Evolutionary conservation across 2,797 vertebrate species (phyloP), one percentile per base, ranked within the genome.

Genomic region (Hoplostethus atlanticus): DNA sequence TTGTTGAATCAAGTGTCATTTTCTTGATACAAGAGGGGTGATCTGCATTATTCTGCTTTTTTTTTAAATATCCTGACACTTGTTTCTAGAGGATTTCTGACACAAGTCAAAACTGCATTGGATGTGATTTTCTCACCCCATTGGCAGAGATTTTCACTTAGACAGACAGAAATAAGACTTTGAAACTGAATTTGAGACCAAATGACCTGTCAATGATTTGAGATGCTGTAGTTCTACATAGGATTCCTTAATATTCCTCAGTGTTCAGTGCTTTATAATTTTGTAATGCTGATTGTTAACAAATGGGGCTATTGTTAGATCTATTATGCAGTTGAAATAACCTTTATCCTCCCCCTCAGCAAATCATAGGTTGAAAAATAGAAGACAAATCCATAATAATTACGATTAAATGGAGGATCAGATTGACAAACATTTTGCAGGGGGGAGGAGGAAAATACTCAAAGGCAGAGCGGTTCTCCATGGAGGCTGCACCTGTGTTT

Each of bases 401-500:
- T 81, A 81, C 71, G 88, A 88, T 90, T 90, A 85, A 92, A 89
- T 79, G 77, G 79, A 64, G 83, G 86, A 90, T 89, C 83, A 89
- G 79, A 81, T 88, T 82, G 87, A 84, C 87, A 88, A 89, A 88
- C 84, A 76, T 82, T 84, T 85, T 68, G 72, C 80, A 79, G 78
- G 51, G 55, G 17, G 34, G 6, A 42, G 25, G 58, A 40, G 52
- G 52, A 64, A 52, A 55, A 5, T 55, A 58, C 67, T 82, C 64
- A 67, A 70, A 85, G 70, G 59, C 61, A 74, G 64, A 58, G 64
- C 46, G 61, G 56, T 8, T 28, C 70, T 79, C 68, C 57, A 60
- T 62, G 59, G 38, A 74, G 64, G 75, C 82, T 90, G 91, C 92
- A 93, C 92, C 92, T 93, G 92, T 91, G 88, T 89, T 91, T 91